These are phyloP conservation scores for Pseudochaenichthys georgianus DNA, from an alignment of 2,797 vertebrate genomes.

Conservation along the genomic window DNA sequence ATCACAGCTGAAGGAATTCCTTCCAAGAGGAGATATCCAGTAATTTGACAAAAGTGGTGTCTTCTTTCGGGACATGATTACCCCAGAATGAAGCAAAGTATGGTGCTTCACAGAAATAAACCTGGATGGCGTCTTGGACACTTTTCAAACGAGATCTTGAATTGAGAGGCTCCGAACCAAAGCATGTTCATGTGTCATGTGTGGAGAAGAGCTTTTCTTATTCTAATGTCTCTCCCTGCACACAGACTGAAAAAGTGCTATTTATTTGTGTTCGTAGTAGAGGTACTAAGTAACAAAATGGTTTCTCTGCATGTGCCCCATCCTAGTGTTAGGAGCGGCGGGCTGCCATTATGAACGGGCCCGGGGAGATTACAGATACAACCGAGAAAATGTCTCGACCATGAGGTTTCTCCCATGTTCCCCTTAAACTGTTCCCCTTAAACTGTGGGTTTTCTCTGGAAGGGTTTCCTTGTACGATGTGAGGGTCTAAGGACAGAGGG, in stretches of 20 bases:
- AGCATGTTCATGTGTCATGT: not conserved
- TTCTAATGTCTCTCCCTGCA: conserved; percentile 10
- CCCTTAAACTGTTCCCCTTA: no score
- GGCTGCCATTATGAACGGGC: no score
- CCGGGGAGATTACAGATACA: not conserved
- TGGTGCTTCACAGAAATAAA: conserved; percentile 54
- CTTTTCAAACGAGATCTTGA: conserved; percentile 39
- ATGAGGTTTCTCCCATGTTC: not conserved
- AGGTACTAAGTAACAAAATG: no score
- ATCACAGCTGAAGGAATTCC: conserved; percentile 47
- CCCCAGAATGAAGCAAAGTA: conserved; percentile 61
- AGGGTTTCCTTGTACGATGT: no score
- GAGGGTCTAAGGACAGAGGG: no score
- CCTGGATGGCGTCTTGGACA: no score
- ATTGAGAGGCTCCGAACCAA: conserved; percentile 2
- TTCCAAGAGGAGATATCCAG: conserved; percentile 55
- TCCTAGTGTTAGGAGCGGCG: no score
- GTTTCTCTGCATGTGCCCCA: no score
- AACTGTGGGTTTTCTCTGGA: no score
- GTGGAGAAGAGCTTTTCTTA: not conserved
- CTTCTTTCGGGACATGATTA: conserved; percentile 57
- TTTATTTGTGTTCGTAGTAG: no score
- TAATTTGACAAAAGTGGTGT: conserved; percentile 69
- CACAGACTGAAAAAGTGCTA: not conserved
- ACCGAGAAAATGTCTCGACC: conserved; percentile 15